These are phyloP conservation scores for Diorhabda elongata DNA, from an alignment of 1,140 invertebrate species.

Conservation along the genomic window DNA sequence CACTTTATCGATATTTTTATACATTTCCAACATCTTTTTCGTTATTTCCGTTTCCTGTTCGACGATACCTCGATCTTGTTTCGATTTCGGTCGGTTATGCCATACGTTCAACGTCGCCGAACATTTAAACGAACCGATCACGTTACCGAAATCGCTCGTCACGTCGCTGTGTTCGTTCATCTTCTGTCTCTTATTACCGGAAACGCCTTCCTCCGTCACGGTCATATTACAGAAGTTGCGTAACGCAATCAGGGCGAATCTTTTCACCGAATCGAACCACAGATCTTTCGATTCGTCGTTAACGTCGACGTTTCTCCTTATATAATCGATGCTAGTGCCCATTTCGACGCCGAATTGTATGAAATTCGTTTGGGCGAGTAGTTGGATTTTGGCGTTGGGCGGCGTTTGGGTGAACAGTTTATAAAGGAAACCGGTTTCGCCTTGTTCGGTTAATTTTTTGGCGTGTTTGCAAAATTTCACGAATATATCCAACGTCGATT, in stretches of 20 bases:
- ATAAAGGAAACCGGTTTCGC: slow-evolving; percentile 25
- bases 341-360: slow-evolving; percentile 17
- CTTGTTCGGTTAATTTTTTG: slow-evolving; percentile 22
- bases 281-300: background rate
- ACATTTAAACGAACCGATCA: slow-evolving; percentile 26
- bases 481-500: slow-evolving; percentile 35
- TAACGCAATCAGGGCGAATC: slow-evolving; percentile 21
- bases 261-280: slow-evolving; percentile 20
- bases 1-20: slow-evolving; percentile 16
- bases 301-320: slow-evolving; percentile 8
- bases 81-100: slow-evolving; percentile 25
- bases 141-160: slow-evolving; percentile 8
- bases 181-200: slow-evolving; percentile 18
- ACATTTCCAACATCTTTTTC: slow-evolving; percentile 18
- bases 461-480: slow-evolving; percentile 25
- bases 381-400: slow-evolving; percentile 14
- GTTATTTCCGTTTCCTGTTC: slow-evolving; percentile 26
- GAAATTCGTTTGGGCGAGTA: slow-evolving; percentile 7
- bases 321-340: slow-evolving; percentile 9
- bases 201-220: slow-evolving; percentile 6
- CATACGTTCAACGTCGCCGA: slow-evolving; percentile 29
- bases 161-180: slow-evolving; percentile 21
- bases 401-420: slow-evolving; percentile 28
- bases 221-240: slow-evolving; percentile 20
- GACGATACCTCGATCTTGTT: slow-evolving; percentile 5